These are phyloP conservation scores for Notoglanidium macrostoma DNA, from an alignment of 2,797 vertebrate genomes.

Conservation along the genomic window DNA sequence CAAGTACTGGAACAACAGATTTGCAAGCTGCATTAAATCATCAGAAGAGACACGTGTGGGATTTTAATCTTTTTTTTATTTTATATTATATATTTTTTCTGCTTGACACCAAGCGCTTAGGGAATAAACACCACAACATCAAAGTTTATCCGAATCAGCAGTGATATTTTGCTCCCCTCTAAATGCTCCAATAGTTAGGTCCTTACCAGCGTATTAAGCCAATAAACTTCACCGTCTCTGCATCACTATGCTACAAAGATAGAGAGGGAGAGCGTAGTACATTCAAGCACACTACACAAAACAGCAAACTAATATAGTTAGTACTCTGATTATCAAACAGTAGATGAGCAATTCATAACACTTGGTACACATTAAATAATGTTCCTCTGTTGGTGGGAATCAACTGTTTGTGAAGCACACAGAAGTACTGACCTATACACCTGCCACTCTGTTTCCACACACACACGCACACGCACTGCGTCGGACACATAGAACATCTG, in stretches of 20 bases:
- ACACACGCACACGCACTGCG: not conserved
- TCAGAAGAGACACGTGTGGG: not conserved
- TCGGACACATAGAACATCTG: not conserved
- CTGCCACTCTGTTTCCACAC: not conserved
- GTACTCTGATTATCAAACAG: conserved; percentile 60
- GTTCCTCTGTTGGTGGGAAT: conserved; percentile 60
- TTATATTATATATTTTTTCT: conserved; percentile 71
- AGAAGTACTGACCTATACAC: conserved; percentile 34
- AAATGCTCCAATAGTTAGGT: conserved; percentile 59
- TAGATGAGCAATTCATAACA: conserved; percentile 59
- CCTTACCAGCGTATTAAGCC: conserved; percentile 42
- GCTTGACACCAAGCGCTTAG: conserved; percentile 82
- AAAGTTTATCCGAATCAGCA: conserved; percentile 72
- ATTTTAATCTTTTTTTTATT: conserved; percentile 66
- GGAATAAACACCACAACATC: conserved; percentile 75
- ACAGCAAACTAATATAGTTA: conserved; percentile 62
- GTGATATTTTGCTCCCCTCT: conserved; percentile 52
- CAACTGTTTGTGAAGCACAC: conserved; percentile 37
- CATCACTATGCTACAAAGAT: conserved; percentile 43
- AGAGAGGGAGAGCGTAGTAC: conserved; percentile 54
- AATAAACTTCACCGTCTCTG: conserved; percentile 55
- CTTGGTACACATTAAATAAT: conserved; percentile 51
- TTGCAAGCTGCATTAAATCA: not conserved
- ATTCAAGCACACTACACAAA: conserved; percentile 63
- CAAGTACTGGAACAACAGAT: not conserved